Evolutionary conservation across 2,888 invertebrate species (phyloP), one percentile per base, ranked within the genome.

Genomic region (Endotricha flammealis): DNA sequence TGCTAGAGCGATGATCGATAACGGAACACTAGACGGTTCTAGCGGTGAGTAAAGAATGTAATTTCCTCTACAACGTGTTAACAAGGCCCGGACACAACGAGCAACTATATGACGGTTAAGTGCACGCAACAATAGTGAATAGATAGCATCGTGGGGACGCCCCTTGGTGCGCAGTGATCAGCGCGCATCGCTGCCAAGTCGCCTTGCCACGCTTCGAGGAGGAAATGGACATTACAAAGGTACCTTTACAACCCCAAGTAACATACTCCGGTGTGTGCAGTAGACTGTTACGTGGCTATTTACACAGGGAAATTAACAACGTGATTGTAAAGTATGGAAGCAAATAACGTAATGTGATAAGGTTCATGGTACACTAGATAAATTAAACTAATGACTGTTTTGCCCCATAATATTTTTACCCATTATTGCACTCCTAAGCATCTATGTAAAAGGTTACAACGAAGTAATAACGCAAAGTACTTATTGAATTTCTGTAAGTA

Each of bases 41-140:
- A 70, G 67, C 64, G 67, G 69, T 74, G 71, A 64, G 70, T 75
- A 71, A 79, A 78, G 77, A 81, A 81, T 73, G 79, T 83, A 81
- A 82, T 85, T 85, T 83, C 80, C 82, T 79, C 72, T 77, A 83
- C 80, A 77, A 80, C 74, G 81, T 85, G 85, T 82, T 85, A 86
- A 85, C 85, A 85, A 85, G 83, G 67, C 63, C 66, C 66, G 59
- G 67, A 67, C 64, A 64, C 65, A 71, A 70, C 60, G 61, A 64
- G 61, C 60, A 65, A 68, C 66, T 67, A 50, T 73, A 73, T 77
- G 80, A 73, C 76, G 73, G 72, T 82, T 80, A 83, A 81, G 78
- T 85, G 79, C 83, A 81, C 78, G 78, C 76, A 76, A 82, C 81
- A 79, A 80, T 77, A 55, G 70, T 61, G 61, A 64, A 59, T 64